A percentile compares a stretch with the other conserved stretches of the same genome.
Evolutionary conservation across 2,888 invertebrate species (phyloP).

Genomic region (Erebia palarica): DNA sequence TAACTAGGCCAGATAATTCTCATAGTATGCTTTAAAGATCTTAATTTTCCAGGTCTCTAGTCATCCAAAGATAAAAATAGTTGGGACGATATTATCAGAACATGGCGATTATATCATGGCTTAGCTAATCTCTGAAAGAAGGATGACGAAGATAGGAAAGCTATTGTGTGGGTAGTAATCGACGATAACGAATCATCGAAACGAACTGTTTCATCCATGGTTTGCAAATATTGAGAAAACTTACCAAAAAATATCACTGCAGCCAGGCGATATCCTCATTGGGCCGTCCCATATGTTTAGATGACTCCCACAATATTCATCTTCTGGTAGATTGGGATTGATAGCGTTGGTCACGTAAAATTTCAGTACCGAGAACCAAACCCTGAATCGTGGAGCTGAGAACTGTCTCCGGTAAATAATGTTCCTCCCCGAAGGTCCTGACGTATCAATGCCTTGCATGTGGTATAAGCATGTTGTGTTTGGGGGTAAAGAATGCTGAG

Average conservation of each 20-base stretch:
- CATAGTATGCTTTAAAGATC: no score
- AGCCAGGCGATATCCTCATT: constrained; percentile 87
- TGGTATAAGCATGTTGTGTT: constrained; percentile 95
- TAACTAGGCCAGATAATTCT: no score
- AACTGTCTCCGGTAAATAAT: constrained; percentile 81
- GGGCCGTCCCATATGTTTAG: constrained; percentile 94
- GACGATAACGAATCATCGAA: no score
- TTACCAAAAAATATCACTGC: constrained; percentile 92
- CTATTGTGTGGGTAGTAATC: no score
- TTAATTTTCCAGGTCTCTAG: no score
- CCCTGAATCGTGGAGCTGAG: constrained; percentile 87
- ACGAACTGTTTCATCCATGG: neutral
- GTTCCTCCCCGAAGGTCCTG: constrained; percentile 81
- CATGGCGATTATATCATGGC: neutral
- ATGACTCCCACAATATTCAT: constrained; percentile 91
- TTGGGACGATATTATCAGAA: no score
- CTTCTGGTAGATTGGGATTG: constrained; percentile 85
- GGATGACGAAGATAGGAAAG: no score
- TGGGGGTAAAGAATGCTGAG: constrained; percentile 92
- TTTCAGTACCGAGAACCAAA: constrained; percentile 93
- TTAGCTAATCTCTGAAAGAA: no score
- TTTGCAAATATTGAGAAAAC: constrained; percentile 46
- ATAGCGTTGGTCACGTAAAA: constrained; percentile 88
- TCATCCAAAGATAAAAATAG: no score
- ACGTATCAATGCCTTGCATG: constrained; percentile 85